Conservation (phyloP, 2,113 vertebrate species). For the Hiodon tergisus region DNA sequence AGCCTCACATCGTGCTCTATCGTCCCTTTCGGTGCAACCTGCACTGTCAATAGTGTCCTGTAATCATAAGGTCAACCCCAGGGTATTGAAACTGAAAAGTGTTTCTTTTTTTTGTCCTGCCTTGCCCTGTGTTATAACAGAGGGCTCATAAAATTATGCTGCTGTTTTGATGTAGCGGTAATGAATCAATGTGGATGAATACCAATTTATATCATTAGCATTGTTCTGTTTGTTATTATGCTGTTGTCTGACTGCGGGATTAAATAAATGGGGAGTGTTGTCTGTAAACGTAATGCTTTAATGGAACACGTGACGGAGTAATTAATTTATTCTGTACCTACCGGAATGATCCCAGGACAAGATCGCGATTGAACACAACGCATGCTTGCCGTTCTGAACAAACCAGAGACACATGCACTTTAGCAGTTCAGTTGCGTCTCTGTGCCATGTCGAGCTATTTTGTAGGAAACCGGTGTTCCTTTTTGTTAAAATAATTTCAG, state of each 20-base stretch:
- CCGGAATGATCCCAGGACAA: not conserved
- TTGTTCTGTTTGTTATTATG: slow-evolving; percentile 53
- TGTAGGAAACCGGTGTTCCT: not conserved
- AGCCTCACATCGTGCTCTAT: too few species aligned
- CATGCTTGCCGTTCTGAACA: too few species aligned
- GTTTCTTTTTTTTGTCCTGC: not conserved
- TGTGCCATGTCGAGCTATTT: not conserved
- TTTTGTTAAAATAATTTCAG: not conserved
- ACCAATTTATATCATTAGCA: slow-evolving; percentile 41
- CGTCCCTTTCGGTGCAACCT: too few species aligned
- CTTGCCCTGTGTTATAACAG: not conserved
- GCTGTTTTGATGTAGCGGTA: not conserved
- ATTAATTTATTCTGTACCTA: slow-evolving; percentile 23
- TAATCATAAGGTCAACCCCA: too few species aligned
- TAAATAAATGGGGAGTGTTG: slow-evolving; percentile 42
- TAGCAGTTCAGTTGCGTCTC: not conserved
- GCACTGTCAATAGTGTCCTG: too few species aligned
- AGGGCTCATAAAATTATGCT: not conserved
- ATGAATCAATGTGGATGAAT: slow-evolving; percentile 20
- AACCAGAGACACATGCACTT: too few species aligned
- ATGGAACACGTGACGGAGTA: slow-evolving; percentile 18
- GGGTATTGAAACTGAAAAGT: too few species aligned
- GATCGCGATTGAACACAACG: too few species aligned
- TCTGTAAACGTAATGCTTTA: slow-evolving; percentile 13
- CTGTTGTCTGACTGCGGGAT: slow-evolving; percentile 50